phyloP scores from a whole-genome alignment of 2,113 vertebrate species.

The Nycticebus coucang region DNA sequence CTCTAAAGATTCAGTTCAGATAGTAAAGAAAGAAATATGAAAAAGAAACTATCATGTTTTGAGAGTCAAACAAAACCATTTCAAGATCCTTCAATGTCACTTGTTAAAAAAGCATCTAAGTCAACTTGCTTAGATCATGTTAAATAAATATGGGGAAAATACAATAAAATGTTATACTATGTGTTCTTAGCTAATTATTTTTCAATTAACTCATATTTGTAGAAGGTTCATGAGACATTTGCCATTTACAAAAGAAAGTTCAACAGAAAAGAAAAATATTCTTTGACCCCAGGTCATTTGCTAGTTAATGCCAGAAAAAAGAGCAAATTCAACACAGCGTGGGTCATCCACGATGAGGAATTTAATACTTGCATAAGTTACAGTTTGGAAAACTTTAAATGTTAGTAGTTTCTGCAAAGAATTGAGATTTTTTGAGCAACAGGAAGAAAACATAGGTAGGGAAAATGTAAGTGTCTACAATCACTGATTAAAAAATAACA shows the following conservation, averaged over 20 bases:
- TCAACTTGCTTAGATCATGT: neutral
- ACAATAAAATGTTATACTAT: neutral
- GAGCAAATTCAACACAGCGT: neutral
- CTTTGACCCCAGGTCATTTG: neutral
- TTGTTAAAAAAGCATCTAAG: slow-evolving; percentile 3
- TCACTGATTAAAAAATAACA: neutral
- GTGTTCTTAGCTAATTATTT: neutral
- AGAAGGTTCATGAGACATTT: neutral
- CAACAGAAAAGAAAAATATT: slow-evolving; percentile 4
- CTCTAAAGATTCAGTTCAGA: neutral
- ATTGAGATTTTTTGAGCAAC: neutral
- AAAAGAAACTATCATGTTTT: neutral
- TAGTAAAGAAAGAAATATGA: neutral
- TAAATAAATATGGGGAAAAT: neutral
- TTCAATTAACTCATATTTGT: neutral
- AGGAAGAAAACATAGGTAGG: neutral
- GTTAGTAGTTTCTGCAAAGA: neutral
- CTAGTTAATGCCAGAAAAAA: slow-evolving; percentile 8
- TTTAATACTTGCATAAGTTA: neutral
- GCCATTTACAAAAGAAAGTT: neutral
- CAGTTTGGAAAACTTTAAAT: neutral
- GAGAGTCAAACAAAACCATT: neutral
- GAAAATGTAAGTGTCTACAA: neutral
- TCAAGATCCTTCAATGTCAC: neutral
- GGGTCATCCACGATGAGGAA: neutral